Evolutionary conservation across 2,888 invertebrate species (phyloP), one percentile per base, ranked within the genome.

Genomic region (Zygogramma bicolorata): DNA sequence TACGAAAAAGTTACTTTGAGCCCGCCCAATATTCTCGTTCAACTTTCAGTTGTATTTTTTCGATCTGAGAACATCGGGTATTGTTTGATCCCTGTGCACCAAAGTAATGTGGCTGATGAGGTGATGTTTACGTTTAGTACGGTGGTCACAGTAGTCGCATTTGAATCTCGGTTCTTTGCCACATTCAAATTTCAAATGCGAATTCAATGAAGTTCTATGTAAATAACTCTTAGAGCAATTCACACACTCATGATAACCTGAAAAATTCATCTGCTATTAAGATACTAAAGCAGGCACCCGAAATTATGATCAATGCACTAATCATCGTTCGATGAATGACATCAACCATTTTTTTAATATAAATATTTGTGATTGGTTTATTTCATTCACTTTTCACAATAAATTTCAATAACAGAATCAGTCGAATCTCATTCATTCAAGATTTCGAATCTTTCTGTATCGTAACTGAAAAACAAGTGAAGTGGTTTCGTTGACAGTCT

Each of bases 131-230:
- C 73, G 73, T 38, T 75, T 71, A 1, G 72, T 70, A 49, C 42
- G 75, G 60, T 75, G 71, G 6, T 70, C 61, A 49, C 77, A 77
- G 42, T 66, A 71, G 0, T 65, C 70, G 53, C 77, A 77, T n/a
- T 91, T 90, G 88, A 92, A 92, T 83, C 91, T 90, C 20, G 93
- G 92, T 80, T 91, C 90, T 84, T 91, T 92, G 77, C 91, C 91
- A 84, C 95, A 95, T 85, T 94, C 94, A 86, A 65, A 68, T 61
- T 65, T 71, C 7, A 68, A 38, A 46, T 71, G 71, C 1, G 71
- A 68, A 15, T 68, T 71, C 27, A 71, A 53, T 0, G 71, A 71
- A 5, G 63, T 71, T 5, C 58, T 34, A 15, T 68, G 68, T 53
- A 63, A 63, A 40, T 71, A 71, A 3, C 18, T 31, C 40, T 71